Evolutionary conservation across 2,888 invertebrate species (phyloP).

Genomic region (Leptarthrus brevirostris): DNA sequence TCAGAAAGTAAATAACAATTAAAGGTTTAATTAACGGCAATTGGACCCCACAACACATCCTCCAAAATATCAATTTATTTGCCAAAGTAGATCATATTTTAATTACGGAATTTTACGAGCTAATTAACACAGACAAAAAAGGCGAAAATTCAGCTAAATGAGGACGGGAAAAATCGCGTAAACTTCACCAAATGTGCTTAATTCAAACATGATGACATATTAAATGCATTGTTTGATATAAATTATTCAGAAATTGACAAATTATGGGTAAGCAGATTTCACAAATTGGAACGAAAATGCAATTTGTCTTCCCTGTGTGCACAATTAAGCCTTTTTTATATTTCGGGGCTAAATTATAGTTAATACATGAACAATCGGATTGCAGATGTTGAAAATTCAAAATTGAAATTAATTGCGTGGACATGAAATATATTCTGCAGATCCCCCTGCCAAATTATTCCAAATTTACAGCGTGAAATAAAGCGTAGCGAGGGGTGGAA

Average conservation of each 20-base stretch:
- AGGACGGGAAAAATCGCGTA: background rate
- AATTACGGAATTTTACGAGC: constrained; percentile 29
- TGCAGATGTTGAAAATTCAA: constrained; percentile 48
- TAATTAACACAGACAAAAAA: constrained; percentile 27
- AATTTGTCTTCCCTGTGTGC: constrained; percentile 40
- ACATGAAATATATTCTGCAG: constrained; percentile 46
- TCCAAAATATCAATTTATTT: constrained; percentile 25
- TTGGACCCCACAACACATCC: background rate
- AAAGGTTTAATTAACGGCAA: constrained; percentile 20
- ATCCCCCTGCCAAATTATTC: constrained; percentile 31
- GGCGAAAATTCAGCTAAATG: background rate
- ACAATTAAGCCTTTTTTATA: constrained; percentile 39
- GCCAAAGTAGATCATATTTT: constrained; percentile 32
- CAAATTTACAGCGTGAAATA: constrained; percentile 33
- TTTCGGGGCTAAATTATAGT: constrained; percentile 41
- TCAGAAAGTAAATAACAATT: constrained; percentile 8
- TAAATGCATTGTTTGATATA: constrained; percentile 45
- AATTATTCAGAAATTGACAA: constrained; percentile 43
- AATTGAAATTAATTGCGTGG: constrained; percentile 47
- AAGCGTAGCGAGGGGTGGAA: constrained; percentile 9
- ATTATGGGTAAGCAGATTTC: constrained; percentile 41
- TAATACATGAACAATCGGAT: constrained; percentile 40
- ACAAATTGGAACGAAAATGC: constrained; percentile 36
- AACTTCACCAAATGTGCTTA: constrained; percentile 29
- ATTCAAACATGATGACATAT: constrained; percentile 36